These are phyloP conservation scores for Tetrapedia diversipes DNA, from an alignment of 2,888 invertebrate species.

Conservation along the genomic window DNA sequence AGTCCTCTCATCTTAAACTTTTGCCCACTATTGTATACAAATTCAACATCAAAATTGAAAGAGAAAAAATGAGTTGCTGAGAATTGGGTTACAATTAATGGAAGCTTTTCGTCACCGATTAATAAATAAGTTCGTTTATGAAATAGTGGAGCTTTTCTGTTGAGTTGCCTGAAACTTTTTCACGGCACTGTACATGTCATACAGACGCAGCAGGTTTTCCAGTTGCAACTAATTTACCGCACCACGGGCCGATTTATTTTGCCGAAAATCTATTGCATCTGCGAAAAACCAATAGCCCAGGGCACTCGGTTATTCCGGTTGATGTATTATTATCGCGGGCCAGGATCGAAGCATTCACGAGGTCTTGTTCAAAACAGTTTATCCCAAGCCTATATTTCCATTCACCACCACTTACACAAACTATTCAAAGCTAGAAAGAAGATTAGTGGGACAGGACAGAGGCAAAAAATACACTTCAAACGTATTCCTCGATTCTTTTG, in stretches of 20 bases:
- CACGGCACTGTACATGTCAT: constrained; percentile 30
- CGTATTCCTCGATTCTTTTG: too few species aligned
- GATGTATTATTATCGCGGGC: constrained; percentile 67
- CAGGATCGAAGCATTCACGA: constrained; percentile 23
- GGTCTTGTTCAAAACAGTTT: constrained; percentile 9
- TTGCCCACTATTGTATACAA: too few species aligned
- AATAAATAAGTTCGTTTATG: too few species aligned
- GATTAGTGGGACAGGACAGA: too few species aligned
- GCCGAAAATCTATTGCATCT: constrained; percentile 65
- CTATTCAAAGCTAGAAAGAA: too few species aligned
- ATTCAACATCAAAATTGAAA: too few species aligned
- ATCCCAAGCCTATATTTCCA: neutral
- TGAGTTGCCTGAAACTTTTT: neutral
- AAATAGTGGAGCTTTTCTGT: too few species aligned
- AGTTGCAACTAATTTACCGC: constrained; percentile 68
- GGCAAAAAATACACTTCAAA: too few species aligned
- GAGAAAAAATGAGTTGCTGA: too few species aligned
- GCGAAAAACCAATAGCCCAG: constrained; percentile 68
- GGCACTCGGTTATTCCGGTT: constrained; percentile 67
- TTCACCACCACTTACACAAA: neutral
- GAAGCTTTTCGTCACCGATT: too few species aligned
- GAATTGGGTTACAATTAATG: too few species aligned
- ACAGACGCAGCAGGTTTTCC: constrained; percentile 42
- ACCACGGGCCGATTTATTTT: constrained; percentile 67
- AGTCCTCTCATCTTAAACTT: too few species aligned